Evolutionary conservation across 1,140 invertebrate species (phyloP), one percentile per base, ranked within the genome.

Genomic region (Danaus melanippus): DNA sequence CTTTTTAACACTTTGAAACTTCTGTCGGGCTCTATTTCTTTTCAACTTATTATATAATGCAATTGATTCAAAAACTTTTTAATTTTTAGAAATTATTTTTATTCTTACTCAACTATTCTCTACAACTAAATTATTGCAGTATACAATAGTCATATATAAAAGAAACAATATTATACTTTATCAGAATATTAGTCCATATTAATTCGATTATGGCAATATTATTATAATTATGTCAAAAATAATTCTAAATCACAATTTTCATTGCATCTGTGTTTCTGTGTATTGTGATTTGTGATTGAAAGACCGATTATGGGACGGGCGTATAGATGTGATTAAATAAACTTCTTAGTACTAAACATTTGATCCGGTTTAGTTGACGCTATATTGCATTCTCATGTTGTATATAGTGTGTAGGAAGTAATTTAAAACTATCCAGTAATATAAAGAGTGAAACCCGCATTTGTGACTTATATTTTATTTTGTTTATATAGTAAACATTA

Each of bases 401-500:
- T 50, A 2, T 39, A 42, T n/a, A 42, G 41, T 12, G 39, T 32
- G 21, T 32, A 32, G 21, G 21, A 32, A 32, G 21, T 32, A 32
- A 32, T 32, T 32, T 32, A 32, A 32, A 32, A 32, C 21, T 3
- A 32, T 32, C 21, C 21, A 32, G 21, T 32, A 32, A 7, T 32
- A 7, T 40, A 55, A 15, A 11, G 12, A 45, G 10, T 50, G 42
- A 32, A 32, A 50, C 49, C 12, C 21, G 21, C 21, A 54, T 44
- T 65, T 56, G 41, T 53, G 21, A 41, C 46, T 53, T 50, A 42
- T 57, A 51, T 61, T 57, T 64, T 59, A 65, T 62, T 70, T 68
- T 60, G 60, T 67, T 62, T 67, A 53, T 64, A 50, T 68, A 58
- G 64, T 76, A 70, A 78, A 74, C 71, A 73, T 67, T 69, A 62